Evolutionary conservation across 2,113 vertebrate genomes (phyloP), one percentile per base, ranked within the genome.

Genomic region (Ageneiosus marmoratus): DNA sequence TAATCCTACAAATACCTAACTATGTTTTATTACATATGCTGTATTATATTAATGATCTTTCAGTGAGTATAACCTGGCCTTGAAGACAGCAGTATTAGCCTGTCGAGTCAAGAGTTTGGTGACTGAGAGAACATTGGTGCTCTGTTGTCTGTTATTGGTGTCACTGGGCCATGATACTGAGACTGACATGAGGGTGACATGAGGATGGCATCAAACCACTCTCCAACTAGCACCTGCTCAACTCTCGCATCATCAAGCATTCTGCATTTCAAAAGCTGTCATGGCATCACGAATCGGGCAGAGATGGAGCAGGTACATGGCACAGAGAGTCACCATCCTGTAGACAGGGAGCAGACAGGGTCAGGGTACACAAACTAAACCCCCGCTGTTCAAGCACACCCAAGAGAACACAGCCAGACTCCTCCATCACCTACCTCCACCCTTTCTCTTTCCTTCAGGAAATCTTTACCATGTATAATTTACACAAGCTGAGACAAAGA

Each of bases 381-480:
- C 69, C 74, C 44, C 53, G 55, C 79, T 70, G 83, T 83, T 70
- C 76, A 85, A 84, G 83, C 67, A 83, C 50, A 85, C 77, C 32
- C 76, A 83, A 80, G 72, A 78, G 79, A 84, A 81, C 76, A 80
- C 74, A 75, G 81, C 77, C 78, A 69, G 22, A 51, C n/a, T 63
- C 34, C 63, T 53, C 50, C 78, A 84, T 69, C 77, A 73, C 80
- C 78, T 83, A 77, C 81, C 79, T 83, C 56, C 80, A 84, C 16
- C 65, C 78, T 22, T 77, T 53, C 70, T 78, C 84, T 86, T 77
- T 85, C 79, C 83, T n/a, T 34, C 55, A 86, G 79, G 79, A 86
- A 91, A 91, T 90, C 90, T 87, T 92, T 92, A 90, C 91, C 84
- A 93, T 93, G 80, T 85, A 93, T 94, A 93, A 93, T 94, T 94